These are phyloP conservation scores for Salvator merianae DNA, from an alignment of 2,113 vertebrate species.

Conservation along the genomic window DNA sequence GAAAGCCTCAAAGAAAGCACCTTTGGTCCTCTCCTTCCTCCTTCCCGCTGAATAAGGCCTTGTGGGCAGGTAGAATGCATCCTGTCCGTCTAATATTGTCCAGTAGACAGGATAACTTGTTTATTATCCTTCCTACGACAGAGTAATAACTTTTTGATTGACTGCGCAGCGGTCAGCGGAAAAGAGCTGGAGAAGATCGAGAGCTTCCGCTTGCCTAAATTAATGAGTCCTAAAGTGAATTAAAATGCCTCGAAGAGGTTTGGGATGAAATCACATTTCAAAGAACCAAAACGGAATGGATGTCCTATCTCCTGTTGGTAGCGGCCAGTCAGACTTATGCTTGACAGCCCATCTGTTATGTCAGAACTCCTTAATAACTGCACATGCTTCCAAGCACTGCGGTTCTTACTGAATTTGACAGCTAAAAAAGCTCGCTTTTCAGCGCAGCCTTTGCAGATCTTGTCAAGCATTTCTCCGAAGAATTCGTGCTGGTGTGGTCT, in stretches of 20 bases:
- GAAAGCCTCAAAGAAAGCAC: not conserved
- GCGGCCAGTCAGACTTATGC: conserved; percentile 48
- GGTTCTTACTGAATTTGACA: conserved; percentile 48
- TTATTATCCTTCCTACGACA: conserved; percentile 42
- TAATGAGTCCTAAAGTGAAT: conserved; percentile 44
- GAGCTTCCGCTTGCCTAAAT: conserved; percentile 53
- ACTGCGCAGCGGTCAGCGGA: conserved; percentile 26
- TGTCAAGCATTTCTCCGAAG: not conserved
- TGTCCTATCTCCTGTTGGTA: conserved; percentile 43
- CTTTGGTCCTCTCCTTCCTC: conserved; percentile 6
- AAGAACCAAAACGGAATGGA: conserved; percentile 52
- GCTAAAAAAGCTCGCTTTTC: conserved; percentile 19
- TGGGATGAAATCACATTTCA: conserved; percentile 58
- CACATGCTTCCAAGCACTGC: conserved; percentile 27
- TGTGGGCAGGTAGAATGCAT: conserved; percentile 34
- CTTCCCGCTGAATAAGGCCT: conserved; percentile 41
- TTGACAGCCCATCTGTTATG: conserved; percentile 66
- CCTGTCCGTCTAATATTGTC: conserved; percentile 33
- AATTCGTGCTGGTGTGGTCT: not conserved
- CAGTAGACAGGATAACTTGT: conserved; percentile 25
- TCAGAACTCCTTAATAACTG: conserved; percentile 57
- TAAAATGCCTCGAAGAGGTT: conserved; percentile 50
- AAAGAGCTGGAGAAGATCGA: conserved; percentile 10
- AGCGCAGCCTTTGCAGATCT: conserved; percentile 8
- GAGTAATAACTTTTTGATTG: conserved; percentile 41